These are phyloP conservation scores for Phrynocephalus guinanensis DNA, from an alignment of 2,797 vertebrate genomes.

Conservation along the genomic window DNA sequence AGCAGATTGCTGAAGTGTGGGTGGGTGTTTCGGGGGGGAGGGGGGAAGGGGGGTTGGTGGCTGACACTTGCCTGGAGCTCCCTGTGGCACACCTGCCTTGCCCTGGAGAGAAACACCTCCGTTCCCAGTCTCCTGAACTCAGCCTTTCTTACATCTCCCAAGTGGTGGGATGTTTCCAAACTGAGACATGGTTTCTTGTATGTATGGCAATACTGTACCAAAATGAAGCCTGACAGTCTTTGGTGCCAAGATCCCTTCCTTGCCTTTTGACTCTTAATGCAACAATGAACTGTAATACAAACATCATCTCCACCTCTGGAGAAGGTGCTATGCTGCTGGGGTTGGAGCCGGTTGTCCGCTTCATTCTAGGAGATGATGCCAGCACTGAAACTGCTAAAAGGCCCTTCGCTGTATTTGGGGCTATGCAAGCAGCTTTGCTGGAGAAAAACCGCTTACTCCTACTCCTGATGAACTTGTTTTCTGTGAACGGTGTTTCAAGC, in stretches of 20 bases:
- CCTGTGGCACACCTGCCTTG: too few species aligned
- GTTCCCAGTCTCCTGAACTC: neutral
- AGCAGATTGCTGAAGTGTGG: conserved; percentile 9
- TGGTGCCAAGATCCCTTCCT: conserved; percentile 22
- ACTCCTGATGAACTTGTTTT: neutral
- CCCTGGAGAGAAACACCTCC: neutral
- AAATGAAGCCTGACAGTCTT: neutral
- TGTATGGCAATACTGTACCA: too few species aligned
- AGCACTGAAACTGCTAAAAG: neutral
- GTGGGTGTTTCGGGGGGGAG: too few species aligned
- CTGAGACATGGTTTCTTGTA: neutral
- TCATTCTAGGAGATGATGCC: neutral
- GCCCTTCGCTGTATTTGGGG: neutral
- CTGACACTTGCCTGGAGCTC: neutral
- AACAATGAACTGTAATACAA: neutral
- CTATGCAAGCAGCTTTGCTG: neutral
- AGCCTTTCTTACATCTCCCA: neutral
- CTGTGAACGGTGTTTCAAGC: neutral
- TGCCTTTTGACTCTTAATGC: neutral
- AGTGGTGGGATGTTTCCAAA: neutral
- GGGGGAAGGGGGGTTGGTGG: too few species aligned
- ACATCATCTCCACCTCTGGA: neutral
- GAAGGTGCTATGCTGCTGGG: neutral
- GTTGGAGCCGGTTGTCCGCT: neutral
- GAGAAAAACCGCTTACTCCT: too few species aligned